Conservation (phyloP, 30 jellyfish, hydroid and myxozoan species). For the Pelagia noctiluca region DNA sequence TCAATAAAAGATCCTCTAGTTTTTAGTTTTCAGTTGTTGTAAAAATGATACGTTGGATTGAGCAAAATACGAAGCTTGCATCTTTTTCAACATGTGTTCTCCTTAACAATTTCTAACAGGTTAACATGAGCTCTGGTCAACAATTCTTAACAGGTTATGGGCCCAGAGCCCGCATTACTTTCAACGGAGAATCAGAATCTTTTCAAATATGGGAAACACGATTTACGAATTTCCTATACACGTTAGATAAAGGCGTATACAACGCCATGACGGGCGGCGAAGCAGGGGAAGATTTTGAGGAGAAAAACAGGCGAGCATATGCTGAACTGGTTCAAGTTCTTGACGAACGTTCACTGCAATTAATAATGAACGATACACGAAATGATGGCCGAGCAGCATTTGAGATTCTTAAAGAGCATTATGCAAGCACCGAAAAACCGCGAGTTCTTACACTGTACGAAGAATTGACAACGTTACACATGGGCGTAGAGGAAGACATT, state of each 20-base stretch:
- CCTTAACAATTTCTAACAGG: no score
- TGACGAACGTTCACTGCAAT: slow-evolving; percentile 31
- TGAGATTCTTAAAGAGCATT: slow-evolving; percentile 2
- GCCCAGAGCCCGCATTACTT: slow-evolving; percentile 62
- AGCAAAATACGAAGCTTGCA: no score
- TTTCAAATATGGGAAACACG: slow-evolving; percentile 62
- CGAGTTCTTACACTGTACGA: slow-evolving; percentile 36
- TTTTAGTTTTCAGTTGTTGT: no score
- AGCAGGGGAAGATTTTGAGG: slow-evolving; percentile 7
- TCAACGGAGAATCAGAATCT: slow-evolving; percentile 43
- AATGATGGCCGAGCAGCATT: slow-evolving; percentile 45
- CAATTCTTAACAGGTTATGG: no score
- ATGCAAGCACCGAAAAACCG: slow-evolving; percentile 45
- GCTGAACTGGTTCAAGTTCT: slow-evolving; percentile 49
- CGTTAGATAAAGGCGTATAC: slow-evolving; percentile 21
- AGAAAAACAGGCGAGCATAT: slow-evolving; percentile 41
- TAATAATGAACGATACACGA: slow-evolving; percentile 25
- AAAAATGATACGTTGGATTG: no score
- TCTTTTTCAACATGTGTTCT: no score
- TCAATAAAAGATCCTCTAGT: no score
- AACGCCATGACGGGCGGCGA: slow-evolving; percentile 5
- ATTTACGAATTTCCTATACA: slow-evolving; percentile 44
- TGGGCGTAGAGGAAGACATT: slow-evolving; percentile 35
- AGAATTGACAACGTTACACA: slow-evolving; percentile 18
- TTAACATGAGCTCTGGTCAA: no score